Evolutionary conservation across 2,888 invertebrate species (phyloP).

Genomic region (Rhagophthalmus giganteus): DNA sequence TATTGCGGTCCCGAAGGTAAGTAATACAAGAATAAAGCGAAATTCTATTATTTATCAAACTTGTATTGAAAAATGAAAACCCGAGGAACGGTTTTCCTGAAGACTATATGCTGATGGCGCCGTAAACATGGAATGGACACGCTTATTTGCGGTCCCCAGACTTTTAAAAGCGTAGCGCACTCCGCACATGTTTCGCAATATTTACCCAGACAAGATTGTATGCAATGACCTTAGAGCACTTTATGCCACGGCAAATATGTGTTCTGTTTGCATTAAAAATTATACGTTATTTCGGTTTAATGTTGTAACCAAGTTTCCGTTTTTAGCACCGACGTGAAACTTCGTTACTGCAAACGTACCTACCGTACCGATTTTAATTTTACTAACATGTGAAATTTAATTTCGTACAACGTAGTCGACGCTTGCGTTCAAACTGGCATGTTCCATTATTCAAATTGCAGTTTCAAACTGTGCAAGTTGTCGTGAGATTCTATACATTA

Average conservation of each 20-base stretch:
- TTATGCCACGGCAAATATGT: constrained; percentile 29
- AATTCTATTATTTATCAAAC: constrained; percentile 11
- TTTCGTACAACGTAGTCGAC: constrained; percentile 33
- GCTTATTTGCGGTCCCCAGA: constrained; percentile 35
- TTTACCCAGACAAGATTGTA: constrained; percentile 39
- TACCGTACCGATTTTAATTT: constrained; percentile 37
- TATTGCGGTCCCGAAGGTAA: constrained; percentile 17
- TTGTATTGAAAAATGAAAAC: constrained; percentile 28
- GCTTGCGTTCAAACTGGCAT: constrained; percentile 29
- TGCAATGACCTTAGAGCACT: constrained; percentile 35
- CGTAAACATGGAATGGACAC: constrained; percentile 35
- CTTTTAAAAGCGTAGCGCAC: constrained; percentile 32
- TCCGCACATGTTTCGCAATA: constrained; percentile 28
- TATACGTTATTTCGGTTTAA: constrained; percentile 34
- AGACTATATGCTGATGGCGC: constrained; percentile 35
- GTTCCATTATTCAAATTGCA: constrained; percentile 41
- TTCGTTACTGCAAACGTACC: constrained; percentile 30
- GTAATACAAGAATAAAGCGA: constrained; percentile 8
- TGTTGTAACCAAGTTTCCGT: constrained; percentile 33
- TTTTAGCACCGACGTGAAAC: constrained; percentile 30
- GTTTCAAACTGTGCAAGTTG: constrained; percentile 35
- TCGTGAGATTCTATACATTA: constrained; percentile 37
- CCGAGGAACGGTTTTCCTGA: constrained; percentile 5
- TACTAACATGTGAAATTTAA: constrained; percentile 37
- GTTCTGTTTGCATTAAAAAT: constrained; percentile 38